These are phyloP conservation scores for Rutilus rutilus DNA, from an alignment of 2,113 vertebrate genomes.

Conservation along the genomic window DNA sequence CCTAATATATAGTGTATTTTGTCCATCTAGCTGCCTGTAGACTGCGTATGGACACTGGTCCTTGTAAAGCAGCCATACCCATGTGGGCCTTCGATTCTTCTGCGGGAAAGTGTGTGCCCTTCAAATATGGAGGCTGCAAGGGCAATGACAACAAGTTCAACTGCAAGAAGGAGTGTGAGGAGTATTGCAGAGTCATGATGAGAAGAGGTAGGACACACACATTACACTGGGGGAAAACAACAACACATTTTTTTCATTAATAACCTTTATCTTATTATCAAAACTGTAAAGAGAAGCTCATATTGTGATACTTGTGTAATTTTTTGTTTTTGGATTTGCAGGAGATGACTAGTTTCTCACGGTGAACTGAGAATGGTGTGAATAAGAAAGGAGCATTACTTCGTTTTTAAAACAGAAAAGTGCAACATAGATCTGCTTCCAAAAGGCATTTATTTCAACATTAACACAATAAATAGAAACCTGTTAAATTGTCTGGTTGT, in stretches of 20 bases:
- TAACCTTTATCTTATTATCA: neutral
- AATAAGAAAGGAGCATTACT: neutral
- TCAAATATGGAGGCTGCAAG: constrained; percentile 80
- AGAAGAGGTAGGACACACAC: constrained; percentile 72
- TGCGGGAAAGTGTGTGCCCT: constrained; percentile 80
- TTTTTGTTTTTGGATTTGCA: constrained; percentile 18
- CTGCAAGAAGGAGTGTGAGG: constrained; percentile 90
- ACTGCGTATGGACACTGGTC: constrained; percentile 75
- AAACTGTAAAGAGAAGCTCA: neutral
- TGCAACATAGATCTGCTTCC: neutral
- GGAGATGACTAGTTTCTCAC: constrained; percentile 55
- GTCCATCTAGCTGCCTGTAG: constrained; percentile 84
- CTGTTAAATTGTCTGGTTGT: neutral
- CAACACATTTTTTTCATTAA: neutral
- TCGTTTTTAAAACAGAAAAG: neutral
- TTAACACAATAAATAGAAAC: constrained; percentile 15
- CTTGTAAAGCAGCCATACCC: constrained; percentile 64
- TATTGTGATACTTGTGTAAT: neutral
- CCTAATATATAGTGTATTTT: neutral
- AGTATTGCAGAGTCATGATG: constrained; percentile 83
- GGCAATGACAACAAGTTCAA: constrained; percentile 94
- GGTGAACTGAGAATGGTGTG: constrained; percentile 20
- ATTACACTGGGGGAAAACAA: neutral
- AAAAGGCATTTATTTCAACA: neutral
- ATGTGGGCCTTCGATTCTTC: constrained; percentile 84